Evolutionary conservation across 1,140 invertebrate species (phyloP).

Genomic region (Heliconius himera): DNA sequence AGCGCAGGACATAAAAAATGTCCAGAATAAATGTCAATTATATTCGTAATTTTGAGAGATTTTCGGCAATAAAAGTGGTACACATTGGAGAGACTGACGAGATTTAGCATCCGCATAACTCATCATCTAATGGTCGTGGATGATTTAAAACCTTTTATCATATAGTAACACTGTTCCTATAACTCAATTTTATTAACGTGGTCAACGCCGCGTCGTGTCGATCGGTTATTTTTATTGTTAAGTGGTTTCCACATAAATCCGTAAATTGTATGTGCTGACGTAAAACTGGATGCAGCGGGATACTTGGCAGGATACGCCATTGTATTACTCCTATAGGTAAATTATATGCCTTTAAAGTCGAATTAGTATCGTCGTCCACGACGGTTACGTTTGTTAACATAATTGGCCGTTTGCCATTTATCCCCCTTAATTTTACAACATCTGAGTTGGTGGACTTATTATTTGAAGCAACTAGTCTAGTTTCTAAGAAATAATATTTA

Average conservation of each 20-base stretch:
- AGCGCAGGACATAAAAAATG: conserved; percentile 48
- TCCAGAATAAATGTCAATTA: conserved; percentile 70
- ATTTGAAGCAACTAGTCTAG: conserved; percentile 53
- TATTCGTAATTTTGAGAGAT: conserved; percentile 66
- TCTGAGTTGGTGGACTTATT: conserved; percentile 43
- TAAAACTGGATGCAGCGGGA: conserved; percentile 32
- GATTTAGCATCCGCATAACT: conserved; percentile 74
- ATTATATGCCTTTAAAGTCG: conserved; percentile 69
- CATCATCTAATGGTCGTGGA: conserved; percentile 79
- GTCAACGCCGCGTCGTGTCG: conserved; percentile 70
- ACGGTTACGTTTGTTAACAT: conserved; percentile 58
- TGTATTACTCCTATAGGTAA: conserved; percentile 62
- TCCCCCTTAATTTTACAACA: conserved; percentile 52
- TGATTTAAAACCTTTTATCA: conserved; percentile 81
- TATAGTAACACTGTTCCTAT: conserved; percentile 76
- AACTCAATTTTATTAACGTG: conserved; percentile 77
- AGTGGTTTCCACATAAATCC: conserved; percentile 55
- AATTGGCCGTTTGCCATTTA: conserved; percentile 65
- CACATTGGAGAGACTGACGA: conserved; percentile 73
- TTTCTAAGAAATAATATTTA: conserved; percentile 34
- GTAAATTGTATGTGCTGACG: conserved; percentile 41
- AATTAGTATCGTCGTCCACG: conserved; percentile 65
- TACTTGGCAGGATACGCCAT: conserved; percentile 59
- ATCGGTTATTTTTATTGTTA: conserved; percentile 68
- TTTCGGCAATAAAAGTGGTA: conserved; percentile 78